phyloP scores from a whole-genome alignment of 1,140 invertebrate species.

The Papilio polytes region DNA sequence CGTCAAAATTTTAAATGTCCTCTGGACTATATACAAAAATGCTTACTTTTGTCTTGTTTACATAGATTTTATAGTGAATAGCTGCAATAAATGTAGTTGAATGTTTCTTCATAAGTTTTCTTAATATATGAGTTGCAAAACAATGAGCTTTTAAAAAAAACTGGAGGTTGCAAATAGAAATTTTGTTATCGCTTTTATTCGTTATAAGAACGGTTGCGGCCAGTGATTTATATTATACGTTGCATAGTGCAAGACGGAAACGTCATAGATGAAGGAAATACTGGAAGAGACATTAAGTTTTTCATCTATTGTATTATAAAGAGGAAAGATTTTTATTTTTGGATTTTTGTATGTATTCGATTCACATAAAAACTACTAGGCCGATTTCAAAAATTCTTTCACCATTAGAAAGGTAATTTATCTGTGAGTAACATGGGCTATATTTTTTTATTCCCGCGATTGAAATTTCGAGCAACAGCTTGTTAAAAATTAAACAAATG shows the following conservation, averaged over 20 bases:
- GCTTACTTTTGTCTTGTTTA: not conserved
- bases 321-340: too few species aligned
- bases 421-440: too few species aligned
- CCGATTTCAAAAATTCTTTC: too few species aligned
- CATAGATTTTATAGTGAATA: not conserved
- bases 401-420: too few species aligned
- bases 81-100: not conserved
- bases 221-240: slow-evolving; percentile 26
- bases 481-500: too few species aligned
- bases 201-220: slow-evolving; percentile 23
- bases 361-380: too few species aligned
- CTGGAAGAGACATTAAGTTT: not conserved
- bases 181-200: slow-evolving; percentile 24
- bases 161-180: slow-evolving; percentile 5
- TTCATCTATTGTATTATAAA: too few species aligned
- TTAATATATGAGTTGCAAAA: not conserved
- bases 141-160: not conserved
- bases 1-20: too few species aligned
- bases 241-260: slow-evolving; percentile 27
- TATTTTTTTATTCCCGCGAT: too few species aligned
- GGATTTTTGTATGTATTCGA: too few species aligned
- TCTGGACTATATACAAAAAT: too few species aligned
- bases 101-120: not conserved
- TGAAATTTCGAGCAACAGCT: too few species aligned
- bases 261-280: not conserved